Base-by-base conservation (phyloP, 2,888 invertebrate species). In the Plagodis dolabraria region DNA sequence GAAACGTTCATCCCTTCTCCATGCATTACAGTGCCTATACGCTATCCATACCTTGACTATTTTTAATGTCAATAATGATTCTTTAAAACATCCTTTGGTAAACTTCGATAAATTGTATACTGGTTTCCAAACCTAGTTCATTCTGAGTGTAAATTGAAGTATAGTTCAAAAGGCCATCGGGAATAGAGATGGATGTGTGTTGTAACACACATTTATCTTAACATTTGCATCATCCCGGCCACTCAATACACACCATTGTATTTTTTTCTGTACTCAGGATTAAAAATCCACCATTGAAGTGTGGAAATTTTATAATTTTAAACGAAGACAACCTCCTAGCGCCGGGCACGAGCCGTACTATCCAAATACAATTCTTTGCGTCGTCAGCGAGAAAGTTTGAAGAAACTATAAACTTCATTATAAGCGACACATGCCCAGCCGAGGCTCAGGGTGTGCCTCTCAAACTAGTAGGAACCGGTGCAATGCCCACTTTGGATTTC, bases 401-500 rank as follows among this genome's bases (percentile, higher is more conserved):
- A 65, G 92, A 92, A 71, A 89, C 87, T 0, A 87, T 92, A 43
- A 74, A 83, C 11, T 92, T 92, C 69, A 75, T 92, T 33, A 86
- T 92, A 55, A 92, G 90, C 62, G 92, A 92, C 64, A 91, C 92
- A 7, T 91, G 87, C 22, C 92, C 92, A 0, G 89, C 92, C n/a
- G 92, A 93, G 67, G 85, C 86, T 11, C 74, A 87, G 12, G 94
- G 94, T 0, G 92, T 91, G 47, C 84, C 82, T 2, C 70, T 95
- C 0, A 87, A 70, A 43, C 72, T 95, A 6, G 85, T 88, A 2
- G 94, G 93, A 4, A 91, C 90, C 11, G 94, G 94, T 33, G 93
- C 92, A n/a, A 82, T 94, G 71, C 95, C 95, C 0, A 82, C 81
- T 7, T 74, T 95, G 55, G 93, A 95, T 73, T 93, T 95, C 57